Evolutionary conservation across 2,888 invertebrate genomes (phyloP).

Genomic region (Endotricha flammealis): DNA sequence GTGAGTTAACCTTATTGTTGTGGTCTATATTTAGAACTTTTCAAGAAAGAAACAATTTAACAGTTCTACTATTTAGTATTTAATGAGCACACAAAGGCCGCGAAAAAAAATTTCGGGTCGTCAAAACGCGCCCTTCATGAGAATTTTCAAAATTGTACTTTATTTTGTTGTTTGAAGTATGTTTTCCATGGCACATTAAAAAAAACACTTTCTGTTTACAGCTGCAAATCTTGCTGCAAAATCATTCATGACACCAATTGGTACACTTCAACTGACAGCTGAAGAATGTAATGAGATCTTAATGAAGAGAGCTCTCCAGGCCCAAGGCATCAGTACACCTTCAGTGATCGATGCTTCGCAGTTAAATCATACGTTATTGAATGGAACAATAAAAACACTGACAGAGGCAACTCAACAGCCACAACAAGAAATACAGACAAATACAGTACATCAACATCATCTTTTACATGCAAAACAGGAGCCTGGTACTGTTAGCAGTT

Average conservation of each 20-base stretch:
- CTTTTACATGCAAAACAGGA: slow-evolving; percentile 76
- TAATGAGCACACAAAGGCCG: no score
- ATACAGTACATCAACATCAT: slow-evolving; percentile 64
- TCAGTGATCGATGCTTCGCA: slow-evolving; percentile 67
- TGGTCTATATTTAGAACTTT: no score
- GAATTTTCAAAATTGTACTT: no score
- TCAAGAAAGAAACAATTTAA: no score
- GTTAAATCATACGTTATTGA: slow-evolving; percentile 62
- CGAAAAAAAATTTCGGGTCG: no score
- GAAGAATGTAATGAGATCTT: slow-evolving; percentile 88
- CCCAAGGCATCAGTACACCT: slow-evolving; percentile 74
- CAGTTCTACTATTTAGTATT: no score
- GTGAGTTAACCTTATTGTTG: no score
- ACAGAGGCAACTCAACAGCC: slow-evolving; percentile 55
- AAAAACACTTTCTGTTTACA: slow-evolving; percentile 32
- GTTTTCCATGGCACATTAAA: no score
- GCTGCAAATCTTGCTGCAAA: slow-evolving; percentile 68
- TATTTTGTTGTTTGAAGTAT: no score
- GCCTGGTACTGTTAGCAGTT: slow-evolving; percentile 78
- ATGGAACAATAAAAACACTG: slow-evolving; percentile 61
- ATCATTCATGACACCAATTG: slow-evolving; percentile 85
- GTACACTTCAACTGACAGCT: slow-evolving; percentile 84
- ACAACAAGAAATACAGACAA: slow-evolving; percentile 55
- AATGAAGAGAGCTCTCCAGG: slow-evolving; percentile 85
- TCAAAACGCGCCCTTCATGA: no score